A percentile compares a stretch with the other conserved stretches of the same genome.
These are phyloP conservation scores for Plebejus anna DNA, from an alignment of 2,888 invertebrate species.

Conservation along the genomic window DNA sequence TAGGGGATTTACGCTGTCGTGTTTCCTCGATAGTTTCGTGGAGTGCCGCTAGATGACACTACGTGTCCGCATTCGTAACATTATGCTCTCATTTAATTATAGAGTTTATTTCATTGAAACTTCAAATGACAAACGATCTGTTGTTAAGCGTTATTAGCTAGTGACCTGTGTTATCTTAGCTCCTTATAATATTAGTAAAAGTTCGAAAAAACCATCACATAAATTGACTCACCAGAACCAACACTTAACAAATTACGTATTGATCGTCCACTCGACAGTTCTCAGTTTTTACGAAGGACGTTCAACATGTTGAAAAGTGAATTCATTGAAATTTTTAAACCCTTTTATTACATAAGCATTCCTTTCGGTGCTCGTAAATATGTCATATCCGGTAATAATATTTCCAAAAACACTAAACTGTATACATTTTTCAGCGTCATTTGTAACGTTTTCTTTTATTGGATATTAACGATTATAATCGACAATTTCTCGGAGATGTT, in stretches of 20 bases:
- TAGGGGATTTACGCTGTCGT: no score
- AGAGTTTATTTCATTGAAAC: no score
- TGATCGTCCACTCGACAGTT: background rate
- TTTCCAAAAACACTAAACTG: slow-evolving; percentile 29
- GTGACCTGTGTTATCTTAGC: background rate
- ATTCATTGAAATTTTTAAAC: slow-evolving; percentile 32
- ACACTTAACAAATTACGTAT: slow-evolving; percentile 6
- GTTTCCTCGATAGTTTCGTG: no score
- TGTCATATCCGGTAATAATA: slow-evolving; percentile 31
- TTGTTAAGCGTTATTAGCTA: no score
- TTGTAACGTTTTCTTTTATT: slow-evolving; percentile 32
- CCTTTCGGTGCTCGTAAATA: slow-evolving; percentile 37
- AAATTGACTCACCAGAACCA: background rate
- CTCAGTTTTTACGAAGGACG: background rate
- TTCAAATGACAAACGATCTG: no score
- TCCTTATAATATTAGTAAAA: background rate
- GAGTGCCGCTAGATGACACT: no score
- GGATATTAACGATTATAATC: slow-evolving; percentile 33
- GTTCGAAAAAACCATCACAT: background rate
- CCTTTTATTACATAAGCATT: slow-evolving; percentile 34
- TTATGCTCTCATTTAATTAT: no score
- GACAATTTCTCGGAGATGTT: slow-evolving; percentile 31
- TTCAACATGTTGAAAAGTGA: slow-evolving; percentile 20
- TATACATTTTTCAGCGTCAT: slow-evolving; percentile 29
- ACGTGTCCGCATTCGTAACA: no score